Evolutionary conservation across 2,797 vertebrate species (phyloP).

Genomic region (Kryptopterus vitreolus): DNA sequence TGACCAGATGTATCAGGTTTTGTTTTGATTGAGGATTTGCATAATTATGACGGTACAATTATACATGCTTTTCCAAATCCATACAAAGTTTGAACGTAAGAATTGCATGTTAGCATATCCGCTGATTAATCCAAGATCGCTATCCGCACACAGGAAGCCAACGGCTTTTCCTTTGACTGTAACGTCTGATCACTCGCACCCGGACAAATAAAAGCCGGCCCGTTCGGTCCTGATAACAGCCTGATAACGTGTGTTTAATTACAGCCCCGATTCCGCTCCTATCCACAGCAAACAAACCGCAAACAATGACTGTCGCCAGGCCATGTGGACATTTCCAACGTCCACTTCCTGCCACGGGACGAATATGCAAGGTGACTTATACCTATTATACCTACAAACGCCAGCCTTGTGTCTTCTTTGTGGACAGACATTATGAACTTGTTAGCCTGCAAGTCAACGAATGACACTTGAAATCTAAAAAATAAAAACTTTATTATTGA

Average conservation of each 20-base stretch:
- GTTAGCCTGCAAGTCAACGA: too few relatives aligned
- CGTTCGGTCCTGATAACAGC: slow-evolving; percentile 1
- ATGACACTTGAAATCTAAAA: background rate
- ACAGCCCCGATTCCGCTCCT: slow-evolving; percentile 1
- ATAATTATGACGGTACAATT: too few relatives aligned
- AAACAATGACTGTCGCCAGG: slow-evolving; percentile 12
- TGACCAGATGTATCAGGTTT: too few relatives aligned
- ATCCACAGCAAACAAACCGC: slow-evolving; percentile 36
- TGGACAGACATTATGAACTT: background rate
- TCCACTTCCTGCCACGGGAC: slow-evolving; percentile 14
- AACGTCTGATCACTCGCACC: background rate
- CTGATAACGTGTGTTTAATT: slow-evolving; percentile 34
- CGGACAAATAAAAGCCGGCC: background rate
- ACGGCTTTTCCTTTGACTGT: background rate
- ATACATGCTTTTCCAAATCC: too few relatives aligned
- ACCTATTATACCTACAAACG: background rate
- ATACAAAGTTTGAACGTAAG: too few relatives aligned
- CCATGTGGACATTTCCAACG: slow-evolving; percentile 6
- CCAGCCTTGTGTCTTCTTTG: background rate
- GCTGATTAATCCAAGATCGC: background rate
- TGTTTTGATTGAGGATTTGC: too few relatives aligned
- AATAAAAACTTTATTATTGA: background rate
- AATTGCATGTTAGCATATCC: too few relatives aligned
- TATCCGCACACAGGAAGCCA: background rate
- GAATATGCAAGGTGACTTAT: slow-evolving; percentile 33